These are phyloP conservation scores for Ptiloglossa arizonensis DNA, from an alignment of 1,140 invertebrate species.

Conservation along the genomic window DNA sequence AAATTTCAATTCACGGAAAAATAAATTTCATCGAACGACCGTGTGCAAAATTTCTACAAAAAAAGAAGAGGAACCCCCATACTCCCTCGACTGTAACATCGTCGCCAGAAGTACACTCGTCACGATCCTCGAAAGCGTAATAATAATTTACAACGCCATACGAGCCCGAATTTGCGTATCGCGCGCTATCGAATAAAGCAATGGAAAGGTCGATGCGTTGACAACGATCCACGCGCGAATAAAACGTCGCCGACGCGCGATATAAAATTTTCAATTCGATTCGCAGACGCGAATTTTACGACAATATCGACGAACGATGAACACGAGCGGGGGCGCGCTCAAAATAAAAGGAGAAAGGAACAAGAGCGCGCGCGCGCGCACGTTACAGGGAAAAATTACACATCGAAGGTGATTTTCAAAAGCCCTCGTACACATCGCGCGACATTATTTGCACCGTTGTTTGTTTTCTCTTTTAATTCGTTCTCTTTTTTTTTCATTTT, in stretches of 20 bases:
- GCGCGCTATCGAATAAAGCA: neutral
- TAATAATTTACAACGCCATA: constrained; percentile 33
- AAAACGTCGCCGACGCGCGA: neutral
- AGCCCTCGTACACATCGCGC: neutral
- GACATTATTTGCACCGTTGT: constrained; percentile 31
- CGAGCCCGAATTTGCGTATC: neutral
- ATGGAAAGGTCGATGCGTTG: neutral
- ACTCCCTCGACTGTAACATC: neutral
- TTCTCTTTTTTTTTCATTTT: neutral
- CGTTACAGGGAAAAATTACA: constrained; percentile 4
- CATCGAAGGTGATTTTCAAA: constrained; percentile 21
- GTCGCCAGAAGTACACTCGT: neutral
- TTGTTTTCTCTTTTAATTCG: neutral
- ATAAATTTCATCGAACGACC: neutral
- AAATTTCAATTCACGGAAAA: neutral
- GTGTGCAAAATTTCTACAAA: neutral
- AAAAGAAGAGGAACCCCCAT: neutral
- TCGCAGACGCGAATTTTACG: neutral
- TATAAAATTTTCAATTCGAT: constrained; percentile 38
- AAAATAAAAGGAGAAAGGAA: neutral
- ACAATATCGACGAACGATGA: neutral
- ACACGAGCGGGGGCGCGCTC: no score
- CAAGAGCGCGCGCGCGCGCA: no score
- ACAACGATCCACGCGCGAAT: neutral
- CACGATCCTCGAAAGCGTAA: neutral